Base-by-base conservation (phyloP, 2,888 invertebrate genomes). In the Troglohyphantes excavatus region DNA sequence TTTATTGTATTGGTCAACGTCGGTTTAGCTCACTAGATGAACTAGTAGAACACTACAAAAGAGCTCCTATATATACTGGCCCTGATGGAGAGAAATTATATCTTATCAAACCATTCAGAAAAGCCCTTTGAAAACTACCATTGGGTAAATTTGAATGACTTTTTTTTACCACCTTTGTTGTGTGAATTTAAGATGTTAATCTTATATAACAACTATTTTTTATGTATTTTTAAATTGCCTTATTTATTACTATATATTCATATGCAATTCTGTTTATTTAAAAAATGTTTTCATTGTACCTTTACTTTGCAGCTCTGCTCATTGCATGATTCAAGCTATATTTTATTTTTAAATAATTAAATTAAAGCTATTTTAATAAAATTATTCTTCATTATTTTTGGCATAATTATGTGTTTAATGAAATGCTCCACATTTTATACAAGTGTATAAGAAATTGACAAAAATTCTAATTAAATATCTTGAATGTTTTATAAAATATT, bases 51-150 rank as follows among this genome's bases (percentile, higher is more conserved):
- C 99, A 99, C 95, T 99, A 99, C 95, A 98, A 98, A 95, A 96
- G 97, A 93, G 98, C 99, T 93, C 99, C 99, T 92, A 99, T 99
- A 93, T 99, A 98, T 95, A 98, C 98, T 93, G 98, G 98, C 95
- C 98, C 98, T 94, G 97, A 97, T 94, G 98, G 98, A 92, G 99
- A 99, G 94, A 99, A 98, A 94, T 95, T 99, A 90, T 99, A 98
- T 95, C 96, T 99, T 92, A 97, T 99, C 93, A 96, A 98, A 93
- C 96, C 99, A 92, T 95, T 91, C 19, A 87, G 79, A 72, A 90
- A 85, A 76, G 73, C 63, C n/a, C 85, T 81, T 81, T 90, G 85
- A 90, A 53, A 72, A 53, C 33, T 78, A 21, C 19, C 67, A 23
- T 61, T 72, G 26, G 27, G 61, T 73, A 63, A 26, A 72, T 79